Conservation (phyloP, 2,113 vertebrate genomes). For the Sterrhoptilus dennistouni region DNA sequence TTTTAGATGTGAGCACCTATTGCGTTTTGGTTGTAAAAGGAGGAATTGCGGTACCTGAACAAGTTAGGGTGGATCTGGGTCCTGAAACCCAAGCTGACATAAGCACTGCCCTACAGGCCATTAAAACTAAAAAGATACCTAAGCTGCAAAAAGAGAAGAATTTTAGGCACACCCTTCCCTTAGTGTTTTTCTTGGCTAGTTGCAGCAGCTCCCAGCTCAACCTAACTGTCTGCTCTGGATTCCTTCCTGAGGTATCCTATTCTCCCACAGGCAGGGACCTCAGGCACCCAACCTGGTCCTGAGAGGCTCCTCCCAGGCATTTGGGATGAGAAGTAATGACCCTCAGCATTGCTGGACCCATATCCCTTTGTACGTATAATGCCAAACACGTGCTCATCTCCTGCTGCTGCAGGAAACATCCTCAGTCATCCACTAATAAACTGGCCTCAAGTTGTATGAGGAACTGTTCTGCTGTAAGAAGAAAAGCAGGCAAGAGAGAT, state of each 20-base stretch:
- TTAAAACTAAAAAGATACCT: not conserved
- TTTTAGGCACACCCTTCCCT: conserved; percentile 26
- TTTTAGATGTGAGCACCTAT: not conserved
- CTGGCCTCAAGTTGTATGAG: not conserved
- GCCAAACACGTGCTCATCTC: not conserved
- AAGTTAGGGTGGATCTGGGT: not conserved
- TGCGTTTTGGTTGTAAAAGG: not conserved
- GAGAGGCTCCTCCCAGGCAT: not conserved
- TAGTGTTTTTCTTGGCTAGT: conserved; percentile 37
- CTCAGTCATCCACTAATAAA: not conserved
- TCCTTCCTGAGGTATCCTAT: not conserved
- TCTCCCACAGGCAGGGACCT: not conserved
- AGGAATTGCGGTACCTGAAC: not conserved
- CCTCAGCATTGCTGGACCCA: not conserved
- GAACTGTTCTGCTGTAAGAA: not conserved
- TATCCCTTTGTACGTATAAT: rapidly evolving
- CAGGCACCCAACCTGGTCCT: not conserved
- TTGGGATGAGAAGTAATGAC: not conserved
- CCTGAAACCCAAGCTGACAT: not conserved
- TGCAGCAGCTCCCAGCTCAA: conserved; percentile 20
- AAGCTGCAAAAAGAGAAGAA: not conserved
- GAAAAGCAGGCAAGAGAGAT: not conserved
- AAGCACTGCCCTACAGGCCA: not conserved
- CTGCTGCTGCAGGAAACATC: not conserved
- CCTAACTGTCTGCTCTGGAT: not conserved